Base-by-base conservation (phyloP, 2,113 vertebrate genomes). In the Tapirus terrestris region DNA sequence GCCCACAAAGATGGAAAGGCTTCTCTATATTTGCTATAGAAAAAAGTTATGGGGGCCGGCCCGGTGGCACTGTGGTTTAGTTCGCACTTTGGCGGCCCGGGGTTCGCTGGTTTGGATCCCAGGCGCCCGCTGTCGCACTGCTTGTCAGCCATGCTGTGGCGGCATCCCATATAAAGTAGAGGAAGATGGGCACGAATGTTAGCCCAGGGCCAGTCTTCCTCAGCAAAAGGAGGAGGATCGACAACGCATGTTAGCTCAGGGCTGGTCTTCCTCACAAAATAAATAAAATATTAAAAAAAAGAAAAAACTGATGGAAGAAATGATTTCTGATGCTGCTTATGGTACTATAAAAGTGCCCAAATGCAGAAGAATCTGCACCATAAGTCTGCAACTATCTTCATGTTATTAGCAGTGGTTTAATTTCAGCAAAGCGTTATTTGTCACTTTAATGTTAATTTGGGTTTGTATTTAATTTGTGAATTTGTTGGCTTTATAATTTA, bases 401-500 rank as follows among this genome's bases (percentile, higher is more conserved):
- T 87, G 33, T 73, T 77, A 51, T 83, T 63, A 82, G 11, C 11
- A 39, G 48, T 91, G 17, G 20, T 39, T 89, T 94, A 86, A 83
- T 68, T 61, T 89, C 36, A 91, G 56, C 25, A 80, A n/a, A 88
- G 29, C 75, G 60, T 81, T 72, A 85, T 85, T 89, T 93, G 17
- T 60, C 48, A 68, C 21, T 39, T 87, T 68, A 90, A 27, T 86
- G n/a, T 73, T 89, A 51, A 56, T 56, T 90, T 85, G 73, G 48
- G 31, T 93, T 89, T 58, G 14, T 27, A 68, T 82, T 81, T 92
- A 53, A 85, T 79, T 80, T 93, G 39, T 73, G 48, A 84, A 31
- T 83, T 72, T 91, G 23, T 94, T 91, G 86, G 6, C 13, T 87
- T 83, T 84, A 14, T 84, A 63, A 48, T 58, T 95, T 81, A 87